Base-by-base conservation (phyloP, 2,797 vertebrate genomes). In the Dipus sagitta region DNA sequence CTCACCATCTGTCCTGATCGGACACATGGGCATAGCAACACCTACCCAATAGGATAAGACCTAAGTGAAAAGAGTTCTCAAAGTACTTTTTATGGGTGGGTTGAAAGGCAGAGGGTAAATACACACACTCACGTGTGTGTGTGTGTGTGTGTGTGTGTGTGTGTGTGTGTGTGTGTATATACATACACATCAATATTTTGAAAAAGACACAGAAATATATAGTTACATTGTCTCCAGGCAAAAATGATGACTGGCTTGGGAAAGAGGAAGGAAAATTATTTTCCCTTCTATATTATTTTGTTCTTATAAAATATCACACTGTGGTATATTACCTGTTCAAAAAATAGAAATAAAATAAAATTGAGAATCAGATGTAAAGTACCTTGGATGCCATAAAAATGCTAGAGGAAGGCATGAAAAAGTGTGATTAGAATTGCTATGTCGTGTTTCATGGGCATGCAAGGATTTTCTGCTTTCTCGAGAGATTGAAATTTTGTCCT, bases 381-480 rank as follows among this genome's bases (percentile, higher is more conserved):
- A 13, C 28, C 5, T 88, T 90, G 13, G 14, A 87, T 83, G 23
- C 52, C 70, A 32, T 42, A 64, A 71, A 64, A 74, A 65, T 88
- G 52, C 47, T 91, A 14, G 32, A 75, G n/a, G 15, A 75, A 14
- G 54, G 38, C 70, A 58, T 70, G 28, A 81, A 13, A 42, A 86
- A 23, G 30, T 87, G 14, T 84, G 32, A 92, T 77, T 91, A 81
- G 9, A 88, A 90, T 85, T 93, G 93, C 68, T 75, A 90, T 82
- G 68, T 32, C 92, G 14, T 58, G 3, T 62, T 42, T 88, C n/a
- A 84, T 62, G 38, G 68, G n/a, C 80, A 92, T 6, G 32, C 75
- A 76, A 90, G 9, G 34, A 81, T 72, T 72, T 91, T 88, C 76
- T 32, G 20, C 34, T 47, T 4, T 70, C 64, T 74, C 23, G 14